Evolutionary conservation across 2,888 invertebrate species (phyloP).

Genomic region (Pachydiplax longipennis): DNA sequence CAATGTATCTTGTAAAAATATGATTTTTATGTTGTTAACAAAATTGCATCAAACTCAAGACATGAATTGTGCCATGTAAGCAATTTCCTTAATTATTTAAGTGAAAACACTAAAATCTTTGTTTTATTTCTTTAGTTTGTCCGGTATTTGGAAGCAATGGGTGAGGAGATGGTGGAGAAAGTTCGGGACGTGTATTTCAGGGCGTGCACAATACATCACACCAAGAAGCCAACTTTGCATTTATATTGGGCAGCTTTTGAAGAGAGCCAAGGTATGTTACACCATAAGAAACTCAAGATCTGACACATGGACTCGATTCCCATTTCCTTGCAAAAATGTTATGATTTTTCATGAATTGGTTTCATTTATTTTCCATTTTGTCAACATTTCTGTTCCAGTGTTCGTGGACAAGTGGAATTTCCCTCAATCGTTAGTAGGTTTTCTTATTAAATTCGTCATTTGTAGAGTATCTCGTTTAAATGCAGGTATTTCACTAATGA

Average conservation of each 20-base stretch:
- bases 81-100: too few species aligned
- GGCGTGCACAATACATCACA: slow-evolving; percentile 92
- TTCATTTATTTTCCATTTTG: slow-evolving; percentile 30
- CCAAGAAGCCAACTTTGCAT: slow-evolving; percentile 92
- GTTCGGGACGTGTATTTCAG: slow-evolving; percentile 85
- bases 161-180: slow-evolving; percentile 68
- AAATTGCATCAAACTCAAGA: too few species aligned
- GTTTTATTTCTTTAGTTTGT: slow-evolving; percentile 69
- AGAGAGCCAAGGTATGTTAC: slow-evolving; percentile 74
- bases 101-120: neutral
- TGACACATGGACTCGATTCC: slow-evolving; percentile 4
- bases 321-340: slow-evolving; percentile 20
- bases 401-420: slow-evolving; percentile 29
- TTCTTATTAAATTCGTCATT: slow-evolving; percentile 9
- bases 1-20: too few species aligned
- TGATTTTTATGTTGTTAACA: too few species aligned
- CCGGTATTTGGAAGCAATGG: slow-evolving; percentile 77
- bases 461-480: neutral
- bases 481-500: neutral
- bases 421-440: slow-evolving; percentile 35
- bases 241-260: slow-evolving; percentile 96
- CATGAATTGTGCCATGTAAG: too few species aligned
- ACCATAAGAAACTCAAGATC: neutral
- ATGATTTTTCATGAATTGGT: slow-evolving; percentile 1
- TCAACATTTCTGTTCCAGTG: slow-evolving; percentile 40